A percentile compares a stretch with the other conserved stretches of the same genome.
These are phyloP conservation scores for Acanthiza pusilla DNA, from an alignment of 2,797 vertebrate species.

Conservation along the genomic window DNA sequence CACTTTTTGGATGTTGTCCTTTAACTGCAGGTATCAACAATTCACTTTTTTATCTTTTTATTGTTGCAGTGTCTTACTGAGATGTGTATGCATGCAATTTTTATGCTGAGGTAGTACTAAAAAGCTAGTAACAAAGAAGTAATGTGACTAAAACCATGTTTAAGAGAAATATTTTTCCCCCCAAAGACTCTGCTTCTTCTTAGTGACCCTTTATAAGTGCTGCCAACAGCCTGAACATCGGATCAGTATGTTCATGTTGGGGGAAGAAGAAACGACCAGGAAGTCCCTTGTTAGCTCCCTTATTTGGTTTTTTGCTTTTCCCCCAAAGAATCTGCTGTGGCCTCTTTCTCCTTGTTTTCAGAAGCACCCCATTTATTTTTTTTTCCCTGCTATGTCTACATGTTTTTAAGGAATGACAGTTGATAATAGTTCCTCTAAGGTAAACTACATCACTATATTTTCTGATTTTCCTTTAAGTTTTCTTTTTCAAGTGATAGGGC, in stretches of 20 bases:
- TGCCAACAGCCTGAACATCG: not conserved
- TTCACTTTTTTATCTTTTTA: not conserved
- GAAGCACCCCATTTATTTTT: not conserved
- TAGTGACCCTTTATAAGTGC: not conserved
- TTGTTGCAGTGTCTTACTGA: not conserved
- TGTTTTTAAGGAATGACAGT: not conserved
- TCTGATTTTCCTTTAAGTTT: not conserved
- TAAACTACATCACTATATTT: not conserved
- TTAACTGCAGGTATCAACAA: not conserved
- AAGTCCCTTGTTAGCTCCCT: not conserved
- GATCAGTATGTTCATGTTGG: not conserved
- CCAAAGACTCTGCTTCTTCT: not conserved
- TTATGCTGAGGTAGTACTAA: not conserved
- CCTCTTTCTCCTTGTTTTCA: not conserved
- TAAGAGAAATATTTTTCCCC: not conserved
- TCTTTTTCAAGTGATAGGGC: not conserved
- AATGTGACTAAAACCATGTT: not conserved
- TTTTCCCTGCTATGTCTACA: rapidly evolving
- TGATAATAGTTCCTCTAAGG: not conserved
- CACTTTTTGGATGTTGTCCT: not conserved
- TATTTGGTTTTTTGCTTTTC: not conserved
- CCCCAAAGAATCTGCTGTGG: not conserved
- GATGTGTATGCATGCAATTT: not conserved
- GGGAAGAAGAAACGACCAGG: not conserved
- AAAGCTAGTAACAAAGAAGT: not conserved